Evolutionary conservation across 2,797 vertebrate species (phyloP), one percentile per base, ranked within the genome.

Genomic region (Neosilurus mollespiculum): DNA sequence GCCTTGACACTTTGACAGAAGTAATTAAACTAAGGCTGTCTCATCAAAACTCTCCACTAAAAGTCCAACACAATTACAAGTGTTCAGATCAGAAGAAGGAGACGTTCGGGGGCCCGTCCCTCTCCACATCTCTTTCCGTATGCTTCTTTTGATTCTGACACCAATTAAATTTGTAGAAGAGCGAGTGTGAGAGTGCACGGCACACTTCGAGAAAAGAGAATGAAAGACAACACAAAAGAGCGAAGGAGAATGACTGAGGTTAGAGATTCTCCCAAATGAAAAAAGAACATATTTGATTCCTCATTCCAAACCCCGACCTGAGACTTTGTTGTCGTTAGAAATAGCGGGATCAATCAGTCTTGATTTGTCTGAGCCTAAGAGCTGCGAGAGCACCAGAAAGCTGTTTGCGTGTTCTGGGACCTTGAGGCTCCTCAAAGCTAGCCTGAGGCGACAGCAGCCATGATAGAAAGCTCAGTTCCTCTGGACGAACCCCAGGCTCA

Each of bases 41-140:
- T 89, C 81, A 88, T 90, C 84, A 73, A 69, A 88, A 89, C 88
- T 89, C 84, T 82, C 64, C 80, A 88, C 81, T 89, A 86, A 89
- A 90, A 87, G 89, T 89, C 87, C 88, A 86, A 90, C 89, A 90
- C 88, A 90, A 90, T 91, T 89, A 90, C 88, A 91, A 91, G 86
- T 86, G 81, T 86, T 86, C 79, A 88, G 87, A 88, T 89, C 89
- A 90, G 86, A 83, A 80, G 87, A 91, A 80, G 77, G 53, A 85
- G 85, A 83, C 77, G 76, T 78, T 59, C 71, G 62, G 75, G 78
- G 82, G 79, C 78, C 78, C 71, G 64, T 80, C 80, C 51, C 69
- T 37, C 70, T 73, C 77, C 22, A 26, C 80, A 49, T 84, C 84
- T 81, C 62, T 81, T 86, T 87, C 76, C 86, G 54, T 70, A 22